These are phyloP conservation scores for Rhingia campestris DNA, from an alignment of 2,888 invertebrate species.

Conservation along the genomic window DNA sequence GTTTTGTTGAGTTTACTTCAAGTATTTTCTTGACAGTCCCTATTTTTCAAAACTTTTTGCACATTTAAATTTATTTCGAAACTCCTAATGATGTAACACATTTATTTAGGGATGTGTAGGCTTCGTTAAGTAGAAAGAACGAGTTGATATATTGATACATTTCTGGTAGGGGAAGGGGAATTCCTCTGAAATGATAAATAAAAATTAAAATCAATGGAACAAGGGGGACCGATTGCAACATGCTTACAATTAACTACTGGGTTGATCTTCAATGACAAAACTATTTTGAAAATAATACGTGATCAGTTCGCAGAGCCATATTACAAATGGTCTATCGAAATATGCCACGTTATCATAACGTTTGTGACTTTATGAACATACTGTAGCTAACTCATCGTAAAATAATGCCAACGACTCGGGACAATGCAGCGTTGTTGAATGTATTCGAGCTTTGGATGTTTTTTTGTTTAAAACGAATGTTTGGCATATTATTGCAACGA, in stretches of 20 bases:
- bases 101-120: no score
- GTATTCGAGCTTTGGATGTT: constrained; percentile 84
- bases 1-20: no score
- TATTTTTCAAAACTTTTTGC: no score
- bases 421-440: constrained; percentile 85
- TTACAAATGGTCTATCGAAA: constrained; percentile 86
- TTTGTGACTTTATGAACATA: constrained; percentile 82
- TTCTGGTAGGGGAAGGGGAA: constrained; percentile 85
- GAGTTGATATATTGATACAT: constrained; percentile 85
- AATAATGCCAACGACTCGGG: constrained; percentile 89
- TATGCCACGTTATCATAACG: constrained; percentile 77
- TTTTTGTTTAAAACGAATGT: neutral
- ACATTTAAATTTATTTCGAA: no score
- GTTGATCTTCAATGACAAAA: constrained; percentile 85
- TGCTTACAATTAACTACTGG: constrained; percentile 81
- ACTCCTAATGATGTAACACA: no score
- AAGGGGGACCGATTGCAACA: constrained; percentile 3
- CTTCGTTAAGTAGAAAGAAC: no score
- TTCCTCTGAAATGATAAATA: constrained; percentile 80
- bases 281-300: constrained; percentile 86
- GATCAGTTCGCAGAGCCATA: constrained; percentile 86
- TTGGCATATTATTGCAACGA: neutral
- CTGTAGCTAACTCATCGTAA: constrained; percentile 89
- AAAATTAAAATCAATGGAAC: neutral
- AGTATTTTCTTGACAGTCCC: no score